A percentile compares a stretch with the other conserved stretches of the same genome.
These are phyloP conservation scores for Agrypnia vestita DNA, from an alignment of 1,140 invertebrate species.

Conservation along the genomic window DNA sequence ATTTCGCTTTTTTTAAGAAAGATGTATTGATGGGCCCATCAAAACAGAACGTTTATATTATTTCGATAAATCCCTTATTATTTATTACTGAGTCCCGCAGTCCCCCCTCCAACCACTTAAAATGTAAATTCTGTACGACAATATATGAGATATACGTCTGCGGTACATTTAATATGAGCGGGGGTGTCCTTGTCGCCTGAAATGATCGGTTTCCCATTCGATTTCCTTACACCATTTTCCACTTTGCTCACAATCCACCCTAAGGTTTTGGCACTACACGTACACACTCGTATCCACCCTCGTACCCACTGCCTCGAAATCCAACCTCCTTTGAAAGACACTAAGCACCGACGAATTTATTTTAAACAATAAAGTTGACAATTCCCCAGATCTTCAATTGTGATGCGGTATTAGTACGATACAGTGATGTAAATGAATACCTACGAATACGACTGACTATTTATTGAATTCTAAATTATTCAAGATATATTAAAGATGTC, in stretches of 20 bases:
- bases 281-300: no score
- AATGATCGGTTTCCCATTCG: constrained; percentile 52
- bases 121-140: constrained; percentile 42
- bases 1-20: no score
- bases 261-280: neutral
- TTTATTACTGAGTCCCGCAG: constrained; percentile 20
- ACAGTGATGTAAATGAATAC: no score
- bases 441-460: no score
- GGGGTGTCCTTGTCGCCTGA: constrained; percentile 20
- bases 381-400: no score
- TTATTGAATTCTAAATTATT: no score
- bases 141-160: constrained; percentile 37
- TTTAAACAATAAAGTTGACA: no score
- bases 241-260: constrained; percentile 37
- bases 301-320: neutral
- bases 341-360: no score
- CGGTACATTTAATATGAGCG: constrained; percentile 38
- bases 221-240: constrained; percentile 56
- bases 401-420: no score
- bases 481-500: no score
- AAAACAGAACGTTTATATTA: constrained; percentile 25
- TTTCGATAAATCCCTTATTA: constrained; percentile 30
- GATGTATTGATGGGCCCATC: neutral
- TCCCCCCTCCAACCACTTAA: constrained; percentile 27
- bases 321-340: neutral